A percentile compares a stretch with the other conserved stretches of the same genome.
These are phyloP conservation scores for Dicentrarchus labrax DNA, from an alignment of 2,113 vertebrate species.

Conservation along the genomic window DNA sequence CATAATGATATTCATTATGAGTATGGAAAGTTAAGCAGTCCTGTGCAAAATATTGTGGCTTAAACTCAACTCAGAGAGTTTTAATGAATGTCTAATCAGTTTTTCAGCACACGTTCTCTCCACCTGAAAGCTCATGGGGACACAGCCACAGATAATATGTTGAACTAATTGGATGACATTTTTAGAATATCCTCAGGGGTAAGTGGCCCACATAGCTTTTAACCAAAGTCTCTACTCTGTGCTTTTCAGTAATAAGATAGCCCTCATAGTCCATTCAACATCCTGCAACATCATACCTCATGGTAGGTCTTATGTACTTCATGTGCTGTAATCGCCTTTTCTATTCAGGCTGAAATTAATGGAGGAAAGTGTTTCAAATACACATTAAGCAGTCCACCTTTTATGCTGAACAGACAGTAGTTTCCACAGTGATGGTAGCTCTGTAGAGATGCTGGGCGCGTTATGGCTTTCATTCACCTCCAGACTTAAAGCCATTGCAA, in stretches of 20 bases:
- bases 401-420: background rate
- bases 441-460: background rate
- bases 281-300: background rate
- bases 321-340: background rate
- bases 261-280: background rate
- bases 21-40: background rate
- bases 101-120: conserved; percentile 23
- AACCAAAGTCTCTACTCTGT: conserved; percentile 27
- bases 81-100: conserved; percentile 14
- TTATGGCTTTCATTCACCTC: background rate
- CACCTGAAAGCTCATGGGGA: conserved; percentile 47
- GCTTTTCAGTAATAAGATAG: conserved; percentile 27
- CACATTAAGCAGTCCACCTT: background rate
- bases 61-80: conserved; percentile 1
- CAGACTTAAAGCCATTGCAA: background rate
- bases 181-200: conserved; percentile 60
- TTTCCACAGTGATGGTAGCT: conserved; percentile 1
- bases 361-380: background rate
- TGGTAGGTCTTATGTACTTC: background rate
- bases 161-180: conserved; percentile 68
- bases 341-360: background rate
- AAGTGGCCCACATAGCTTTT: conserved; percentile 64
- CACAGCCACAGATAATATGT: conserved; percentile 44
- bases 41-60: background rate
- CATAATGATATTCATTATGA: background rate